Evolutionary conservation across 2,797 vertebrate species (phyloP).

Genomic region (Eremophila alpestris): DNA sequence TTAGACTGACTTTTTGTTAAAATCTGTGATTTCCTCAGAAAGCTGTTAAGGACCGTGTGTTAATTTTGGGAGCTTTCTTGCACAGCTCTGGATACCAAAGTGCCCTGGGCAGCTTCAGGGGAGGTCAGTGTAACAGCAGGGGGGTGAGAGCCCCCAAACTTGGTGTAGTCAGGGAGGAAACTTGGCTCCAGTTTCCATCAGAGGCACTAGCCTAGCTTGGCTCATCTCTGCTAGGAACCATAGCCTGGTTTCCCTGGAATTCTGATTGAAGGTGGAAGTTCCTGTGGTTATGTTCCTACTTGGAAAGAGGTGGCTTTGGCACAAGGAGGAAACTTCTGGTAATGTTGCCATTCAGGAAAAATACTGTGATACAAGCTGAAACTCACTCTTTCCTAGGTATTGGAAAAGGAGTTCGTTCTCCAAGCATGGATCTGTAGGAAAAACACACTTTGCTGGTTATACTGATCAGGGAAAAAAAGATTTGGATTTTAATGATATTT

Average conservation of each 20-base stretch:
- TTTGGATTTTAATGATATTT: background rate
- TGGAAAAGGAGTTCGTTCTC: background rate
- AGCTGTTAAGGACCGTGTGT: fast-evolving
- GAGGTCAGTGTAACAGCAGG: background rate
- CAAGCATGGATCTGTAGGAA: background rate
- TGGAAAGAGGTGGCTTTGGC: conserved; percentile 12
- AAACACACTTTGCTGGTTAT: background rate
- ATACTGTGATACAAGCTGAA: background rate
- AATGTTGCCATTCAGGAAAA: background rate
- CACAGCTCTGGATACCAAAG: background rate
- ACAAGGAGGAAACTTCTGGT: background rate
- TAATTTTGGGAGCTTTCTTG: background rate
- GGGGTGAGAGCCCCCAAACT: background rate
- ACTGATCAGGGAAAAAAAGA: background rate
- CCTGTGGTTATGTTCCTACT: background rate
- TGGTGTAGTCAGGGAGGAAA: background rate
- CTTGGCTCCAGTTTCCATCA: background rate
- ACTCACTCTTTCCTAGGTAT: background rate
- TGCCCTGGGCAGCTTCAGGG: background rate
- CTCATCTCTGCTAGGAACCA: background rate
- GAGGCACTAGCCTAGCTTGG: background rate
- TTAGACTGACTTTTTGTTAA: background rate
- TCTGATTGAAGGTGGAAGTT: background rate
- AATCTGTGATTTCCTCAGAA: background rate
- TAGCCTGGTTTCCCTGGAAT: background rate